Evolutionary conservation across 2,888 invertebrate genomes (phyloP).

Genomic region (Trilocha varians): DNA sequence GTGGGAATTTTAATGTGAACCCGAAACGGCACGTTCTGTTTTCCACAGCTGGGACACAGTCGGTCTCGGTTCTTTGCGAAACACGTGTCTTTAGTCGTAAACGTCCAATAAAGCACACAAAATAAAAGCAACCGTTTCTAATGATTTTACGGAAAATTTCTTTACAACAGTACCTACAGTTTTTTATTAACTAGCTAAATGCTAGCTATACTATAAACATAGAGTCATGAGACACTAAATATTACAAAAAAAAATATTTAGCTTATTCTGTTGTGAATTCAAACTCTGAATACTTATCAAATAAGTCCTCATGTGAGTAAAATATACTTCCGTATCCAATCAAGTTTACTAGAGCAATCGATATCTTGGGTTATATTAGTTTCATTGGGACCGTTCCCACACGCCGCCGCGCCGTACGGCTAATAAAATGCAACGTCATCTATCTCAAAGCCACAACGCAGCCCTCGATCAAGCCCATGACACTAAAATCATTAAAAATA

Average conservation of each 20-base stretch:
- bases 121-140: too few relatives aligned
- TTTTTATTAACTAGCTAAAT: too few relatives aligned
- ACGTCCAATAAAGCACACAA: slow-evolving; percentile 27
- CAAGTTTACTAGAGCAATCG: slow-evolving; percentile 59
- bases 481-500: slow-evolving; percentile 61
- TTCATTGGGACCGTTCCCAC: slow-evolving; percentile 38
- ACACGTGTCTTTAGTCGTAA: slow-evolving; percentile 55
- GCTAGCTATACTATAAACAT: too few relatives aligned
- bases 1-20: slow-evolving; percentile 68
- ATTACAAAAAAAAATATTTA: too few relatives aligned
- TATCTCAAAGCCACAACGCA: slow-evolving; percentile 41
- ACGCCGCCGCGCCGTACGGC: slow-evolving; percentile 29
- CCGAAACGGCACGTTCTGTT: slow-evolving; percentile 66
- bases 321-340: slow-evolving; percentile 48
- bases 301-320: too few relatives aligned
- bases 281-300: too few relatives aligned
- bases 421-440: slow-evolving; percentile 58
- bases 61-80: slow-evolving; percentile 50
- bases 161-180: too few relatives aligned
- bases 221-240: too few relatives aligned
- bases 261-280: too few relatives aligned
- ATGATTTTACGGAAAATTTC: too few relatives aligned
- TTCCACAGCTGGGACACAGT: slow-evolving; percentile 61
- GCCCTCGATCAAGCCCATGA: slow-evolving; percentile 35
- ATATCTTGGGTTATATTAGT: slow-evolving; percentile 54